These are phyloP conservation scores for Pangasius larnaudii DNA, from an alignment of 2,797 vertebrate genomes.

Conservation along the genomic window DNA sequence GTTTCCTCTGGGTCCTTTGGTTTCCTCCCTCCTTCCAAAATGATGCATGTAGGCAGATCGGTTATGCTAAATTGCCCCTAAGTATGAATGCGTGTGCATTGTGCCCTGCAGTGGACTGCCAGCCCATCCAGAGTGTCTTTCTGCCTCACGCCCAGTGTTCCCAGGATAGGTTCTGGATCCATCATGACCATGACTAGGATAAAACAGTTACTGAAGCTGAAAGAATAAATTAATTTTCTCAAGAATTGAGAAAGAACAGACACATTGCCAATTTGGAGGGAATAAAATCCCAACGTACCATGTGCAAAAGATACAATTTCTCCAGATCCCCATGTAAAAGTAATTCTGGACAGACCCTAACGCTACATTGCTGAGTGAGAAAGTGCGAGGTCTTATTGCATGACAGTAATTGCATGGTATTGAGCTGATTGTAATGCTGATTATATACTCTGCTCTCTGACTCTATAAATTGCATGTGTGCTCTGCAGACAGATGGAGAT, in stretches of 20 bases:
- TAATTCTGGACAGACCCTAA: not conserved
- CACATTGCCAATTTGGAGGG: not conserved
- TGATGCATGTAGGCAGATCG: too few relatives aligned
- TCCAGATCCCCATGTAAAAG: not conserved
- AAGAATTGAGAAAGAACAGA: not conserved
- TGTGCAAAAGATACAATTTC: not conserved
- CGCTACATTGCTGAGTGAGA: not conserved
- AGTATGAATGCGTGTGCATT: not conserved
- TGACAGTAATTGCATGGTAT: constrained; percentile 31
- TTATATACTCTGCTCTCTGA: constrained; percentile 21
- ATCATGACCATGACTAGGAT: not conserved
- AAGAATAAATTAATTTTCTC: not conserved
- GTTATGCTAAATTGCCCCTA: not conserved
- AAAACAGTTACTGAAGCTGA: not conserved
- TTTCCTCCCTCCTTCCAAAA: not conserved
- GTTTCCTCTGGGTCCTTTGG: not conserved
- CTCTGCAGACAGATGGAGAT: constrained; percentile 93
- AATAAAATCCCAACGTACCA: not conserved
- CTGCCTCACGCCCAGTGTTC: not conserved
- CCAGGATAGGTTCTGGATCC: not conserved
- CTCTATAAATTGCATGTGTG: constrained; percentile 30
- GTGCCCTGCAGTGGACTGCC: not conserved
- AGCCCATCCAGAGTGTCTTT: not conserved
- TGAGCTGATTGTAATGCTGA: constrained; percentile 31
- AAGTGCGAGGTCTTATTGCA: not conserved